Conservation (phyloP, 2,113 vertebrate genomes). For the Chionis minor region DNA sequence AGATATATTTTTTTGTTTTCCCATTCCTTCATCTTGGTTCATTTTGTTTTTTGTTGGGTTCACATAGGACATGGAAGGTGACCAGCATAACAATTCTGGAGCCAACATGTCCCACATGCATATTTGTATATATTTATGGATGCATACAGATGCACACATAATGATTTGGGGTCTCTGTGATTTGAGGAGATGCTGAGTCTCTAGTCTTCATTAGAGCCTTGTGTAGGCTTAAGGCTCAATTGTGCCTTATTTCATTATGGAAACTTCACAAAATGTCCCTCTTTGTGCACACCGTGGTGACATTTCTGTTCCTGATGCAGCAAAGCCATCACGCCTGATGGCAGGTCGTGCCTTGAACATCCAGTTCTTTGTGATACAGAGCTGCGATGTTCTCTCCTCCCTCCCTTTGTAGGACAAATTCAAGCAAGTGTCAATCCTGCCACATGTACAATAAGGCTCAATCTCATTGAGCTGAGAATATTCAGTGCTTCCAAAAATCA, state of each 20-base stretch:
- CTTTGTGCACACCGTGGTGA: not conserved
- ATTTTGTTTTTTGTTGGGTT: not conserved
- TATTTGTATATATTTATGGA: not conserved
- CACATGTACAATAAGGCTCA: not conserved
- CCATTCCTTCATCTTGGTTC: not conserved
- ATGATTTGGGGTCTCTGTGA: not conserved
- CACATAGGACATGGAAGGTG: not conserved
- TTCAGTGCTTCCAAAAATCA: not conserved
- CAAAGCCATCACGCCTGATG: not conserved
- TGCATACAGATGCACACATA: not conserved
- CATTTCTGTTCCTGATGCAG: not conserved
- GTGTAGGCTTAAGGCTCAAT: not conserved
- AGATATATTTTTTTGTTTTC: not conserved
- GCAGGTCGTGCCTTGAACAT: not conserved
- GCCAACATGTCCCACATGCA: accelerated
- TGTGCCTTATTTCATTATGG: not conserved
- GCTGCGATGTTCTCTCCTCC: not conserved
- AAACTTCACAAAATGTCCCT: not conserved
- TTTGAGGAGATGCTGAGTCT: not conserved
- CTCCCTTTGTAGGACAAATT: not conserved
- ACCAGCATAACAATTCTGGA: not conserved
- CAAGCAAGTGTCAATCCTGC: not conserved
- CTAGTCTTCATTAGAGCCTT: not conserved
- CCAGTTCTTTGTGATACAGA: not conserved
- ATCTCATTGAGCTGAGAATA: not conserved